These are phyloP conservation scores for Eudemis profundana DNA, from an alignment of 2,888 invertebrate genomes.

Conservation along the genomic window DNA sequence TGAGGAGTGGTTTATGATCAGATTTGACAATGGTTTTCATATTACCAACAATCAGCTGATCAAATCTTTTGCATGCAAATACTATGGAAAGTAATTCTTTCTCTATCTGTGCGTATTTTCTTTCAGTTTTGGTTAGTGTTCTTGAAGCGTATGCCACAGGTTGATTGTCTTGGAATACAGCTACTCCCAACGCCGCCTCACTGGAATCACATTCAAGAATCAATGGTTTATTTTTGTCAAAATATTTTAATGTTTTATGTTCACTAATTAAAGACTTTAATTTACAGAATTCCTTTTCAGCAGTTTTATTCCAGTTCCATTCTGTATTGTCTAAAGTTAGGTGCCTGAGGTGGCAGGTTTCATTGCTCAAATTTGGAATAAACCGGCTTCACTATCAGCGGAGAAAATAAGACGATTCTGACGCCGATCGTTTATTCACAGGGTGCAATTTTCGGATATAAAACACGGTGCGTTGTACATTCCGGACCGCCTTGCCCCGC, in stretches of 20 bases:
- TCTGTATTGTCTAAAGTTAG: not conserved
- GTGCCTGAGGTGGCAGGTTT: not conserved
- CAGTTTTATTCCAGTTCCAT: not conserved
- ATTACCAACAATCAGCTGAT: not conserved
- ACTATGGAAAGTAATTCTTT: not conserved
- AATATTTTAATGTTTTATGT: not conserved
- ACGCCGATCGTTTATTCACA: too few species aligned
- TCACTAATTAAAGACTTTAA: not conserved
- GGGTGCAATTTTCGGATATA: too few species aligned
- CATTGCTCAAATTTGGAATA: not conserved
- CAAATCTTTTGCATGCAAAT: too few species aligned
- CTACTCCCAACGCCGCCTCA: not conserved
- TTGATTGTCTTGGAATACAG: not conserved
- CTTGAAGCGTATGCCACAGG: not conserved
- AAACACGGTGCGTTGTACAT: too few species aligned
- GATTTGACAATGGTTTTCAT: not conserved
- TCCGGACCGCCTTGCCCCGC: too few species aligned
- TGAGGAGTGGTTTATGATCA: slow-evolving; percentile 6
- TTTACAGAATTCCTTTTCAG: not conserved
- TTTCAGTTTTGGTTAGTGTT: not conserved
- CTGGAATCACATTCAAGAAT: slow-evolving; percentile 8
- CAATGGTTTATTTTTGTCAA: not conserved
- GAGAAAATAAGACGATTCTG: too few species aligned
- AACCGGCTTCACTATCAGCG: too few species aligned
- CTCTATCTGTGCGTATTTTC: not conserved